Evolutionary conservation across 2,888 invertebrate genomes (phyloP).

Genomic region (Andrena dorsata): DNA sequence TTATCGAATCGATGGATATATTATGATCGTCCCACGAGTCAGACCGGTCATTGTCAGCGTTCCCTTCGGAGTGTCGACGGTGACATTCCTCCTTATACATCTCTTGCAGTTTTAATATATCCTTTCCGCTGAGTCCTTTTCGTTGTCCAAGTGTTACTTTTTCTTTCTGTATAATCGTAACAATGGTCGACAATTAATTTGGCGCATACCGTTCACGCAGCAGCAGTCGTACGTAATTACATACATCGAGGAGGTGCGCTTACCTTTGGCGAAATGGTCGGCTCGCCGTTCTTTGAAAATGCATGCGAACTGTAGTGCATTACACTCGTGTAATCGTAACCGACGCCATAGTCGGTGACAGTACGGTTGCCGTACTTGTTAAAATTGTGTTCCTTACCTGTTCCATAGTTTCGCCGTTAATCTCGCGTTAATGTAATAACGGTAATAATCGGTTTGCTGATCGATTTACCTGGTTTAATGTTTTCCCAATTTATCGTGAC

Average conservation of each 20-base stretch:
- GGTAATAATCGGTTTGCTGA: neutral
- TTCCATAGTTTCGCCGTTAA: no score
- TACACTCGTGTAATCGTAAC: slow-evolving; percentile 90
- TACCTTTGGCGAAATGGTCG: slow-evolving; percentile 88
- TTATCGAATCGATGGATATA: slow-evolving; percentile 62
- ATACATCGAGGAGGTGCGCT: slow-evolving; percentile 10
- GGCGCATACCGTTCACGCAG: neutral
- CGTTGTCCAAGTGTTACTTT: slow-evolving; percentile 87
- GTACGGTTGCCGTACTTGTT: slow-evolving; percentile 89
- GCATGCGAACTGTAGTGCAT: slow-evolving; percentile 91
- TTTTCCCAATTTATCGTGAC: slow-evolving; percentile 91
- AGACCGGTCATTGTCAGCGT: neutral
- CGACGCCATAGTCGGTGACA: slow-evolving; percentile 89
- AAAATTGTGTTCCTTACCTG: slow-evolving; percentile 88
- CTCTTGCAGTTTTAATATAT: slow-evolving; percentile 86
- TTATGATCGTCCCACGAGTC: slow-evolving; percentile 48
- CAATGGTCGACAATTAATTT: neutral
- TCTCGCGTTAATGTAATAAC: no score
- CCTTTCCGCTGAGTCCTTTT: slow-evolving; percentile 87
- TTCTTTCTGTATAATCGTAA: slow-evolving; percentile 81
- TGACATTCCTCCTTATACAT: slow-evolving; percentile 86
- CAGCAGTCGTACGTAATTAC: neutral
- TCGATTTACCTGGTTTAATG: slow-evolving; percentile 86
- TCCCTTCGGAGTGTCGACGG: slow-evolving; percentile 61
- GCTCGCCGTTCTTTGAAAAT: slow-evolving; percentile 89